Base-by-base conservation (phyloP, 2,113 vertebrate species). In the Halcyon senegalensis region DNA sequence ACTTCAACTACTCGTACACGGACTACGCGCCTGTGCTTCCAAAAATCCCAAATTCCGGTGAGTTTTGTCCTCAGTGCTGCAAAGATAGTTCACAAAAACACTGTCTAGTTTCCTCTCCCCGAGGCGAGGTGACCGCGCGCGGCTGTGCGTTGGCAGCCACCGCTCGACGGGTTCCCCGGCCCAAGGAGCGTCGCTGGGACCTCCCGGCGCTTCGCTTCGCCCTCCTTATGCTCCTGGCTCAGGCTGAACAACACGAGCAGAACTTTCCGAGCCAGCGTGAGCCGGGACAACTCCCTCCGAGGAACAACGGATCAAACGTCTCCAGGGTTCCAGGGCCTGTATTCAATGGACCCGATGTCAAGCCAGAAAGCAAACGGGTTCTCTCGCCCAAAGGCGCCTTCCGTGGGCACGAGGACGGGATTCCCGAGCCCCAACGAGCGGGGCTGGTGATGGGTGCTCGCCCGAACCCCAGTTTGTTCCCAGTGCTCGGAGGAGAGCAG, bases 21-120 rank as follows among this genome's bases (percentile, higher is more conserved):
- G 58, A 67, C 79, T 39, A 46, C 80, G 35, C 15, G 46, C 20
- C 74, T 37, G 55, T 43, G 59, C 93, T 79, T 41, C 84, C 46
- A 46, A 85, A 90, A 56, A 15, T 6, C 62, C 73, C 56, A 33
- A 21, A 6, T 19, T 39, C 74, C 6, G 73, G 76, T 20, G 78
- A 66, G 24, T 66, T 56, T 66, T 31, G 35, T 46, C 74, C 80
- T 92, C 84, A 85, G 87, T 87, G 87, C 92, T 83, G 70, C 93
- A 70, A 21, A 80, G 94, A 87, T 58, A 89, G 87, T 87, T 90
- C 96, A 84, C 96, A 95, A 90, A 94, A 93, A 82, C 92, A 84
- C 81, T 20, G 60, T 2, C 68, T 21, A 6, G 44, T 58, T 85
- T 33, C 79, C 84, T 56, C 90, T 90, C 81, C 87, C 84, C 44